These are phyloP conservation scores for Micropoecilia bifurca DNA, from an alignment of 2,797 vertebrate genomes.

Conservation along the genomic window DNA sequence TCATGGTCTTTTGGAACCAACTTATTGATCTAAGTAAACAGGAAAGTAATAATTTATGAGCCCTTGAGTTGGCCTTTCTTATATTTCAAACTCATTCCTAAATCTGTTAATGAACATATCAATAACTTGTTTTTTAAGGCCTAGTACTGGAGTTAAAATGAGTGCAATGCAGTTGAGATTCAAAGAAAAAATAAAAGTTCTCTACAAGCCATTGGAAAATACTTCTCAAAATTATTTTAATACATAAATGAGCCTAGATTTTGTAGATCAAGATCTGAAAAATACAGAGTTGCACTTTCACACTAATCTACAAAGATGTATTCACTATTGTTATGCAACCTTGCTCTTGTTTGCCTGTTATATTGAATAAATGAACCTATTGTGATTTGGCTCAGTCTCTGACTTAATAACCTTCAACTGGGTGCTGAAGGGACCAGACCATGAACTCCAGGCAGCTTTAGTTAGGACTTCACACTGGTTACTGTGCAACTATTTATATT, in stretches of 20 bases:
- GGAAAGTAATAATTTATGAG: background rate
- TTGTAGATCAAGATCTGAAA: background rate
- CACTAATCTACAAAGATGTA: background rate
- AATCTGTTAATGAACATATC: background rate
- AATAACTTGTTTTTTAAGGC: background rate
- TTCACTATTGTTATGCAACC: background rate
- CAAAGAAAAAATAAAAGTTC: background rate
- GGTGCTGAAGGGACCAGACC: background rate
- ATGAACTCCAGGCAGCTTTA: background rate
- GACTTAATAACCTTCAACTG: background rate
- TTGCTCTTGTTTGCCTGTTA: background rate
- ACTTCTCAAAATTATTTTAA: background rate
- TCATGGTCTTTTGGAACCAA: background rate
- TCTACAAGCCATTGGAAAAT: background rate
- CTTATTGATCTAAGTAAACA: background rate
- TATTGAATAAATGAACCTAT: background rate
- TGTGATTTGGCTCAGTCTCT: background rate
- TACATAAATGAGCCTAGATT: background rate
- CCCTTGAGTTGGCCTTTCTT: background rate
- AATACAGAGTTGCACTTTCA: background rate
- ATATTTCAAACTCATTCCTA: background rate
- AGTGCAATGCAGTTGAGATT: background rate
- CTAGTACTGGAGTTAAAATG: background rate
- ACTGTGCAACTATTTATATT: background rate
- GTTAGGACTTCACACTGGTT: background rate